Evolutionary conservation across 2,888 invertebrate species (phyloP), one percentile per base, ranked within the genome.

Genomic region (Mesochorus sp.): DNA sequence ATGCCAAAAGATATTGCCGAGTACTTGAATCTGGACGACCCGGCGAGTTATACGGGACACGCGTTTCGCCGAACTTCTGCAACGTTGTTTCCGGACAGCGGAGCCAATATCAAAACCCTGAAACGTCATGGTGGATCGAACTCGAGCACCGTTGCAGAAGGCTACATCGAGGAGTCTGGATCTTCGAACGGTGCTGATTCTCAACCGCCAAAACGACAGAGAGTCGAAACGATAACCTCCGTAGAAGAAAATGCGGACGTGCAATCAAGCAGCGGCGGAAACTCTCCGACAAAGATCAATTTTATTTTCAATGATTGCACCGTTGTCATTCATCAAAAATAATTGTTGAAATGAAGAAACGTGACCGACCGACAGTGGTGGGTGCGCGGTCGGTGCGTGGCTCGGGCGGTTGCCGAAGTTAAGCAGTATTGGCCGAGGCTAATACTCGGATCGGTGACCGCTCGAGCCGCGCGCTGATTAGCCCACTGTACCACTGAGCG

Each of bases 41-140:
- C 78, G 84, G 86, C 88, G 80, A 84, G 85, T 84, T 91, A 90
- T 84, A 83, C 87, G 78, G 87, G 87, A 68, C 85, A 85, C 55
- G 49, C 70, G 19, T 83, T 83, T 53, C 78, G 83, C 5, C 31
- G 82, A 14, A 80, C 82, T 12, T 83, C 80, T 0, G 73, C 78
- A 3, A 75, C 78, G 3, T 59, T 83, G 19, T 76, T 85, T 0
- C 81, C 79, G 4, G 77, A 84, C 59, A 64, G 67, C 10, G 82
- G 83, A 67, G 83, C 79, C 21, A 77, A 81, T 24, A 74, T 82
- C 1, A 68, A 59, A 8, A 80, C 76, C 1, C 53, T 84, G 19
- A 84, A 82, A 55, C 72, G 80, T 19, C 83, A 83, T 47, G 82
- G 80, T 21, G 39, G 66, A 24, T 53, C 39, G 66, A 77, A 67